These are phyloP conservation scores for Lucilia cuprina DNA, from an alignment of 1,140 invertebrate genomes.

Conservation along the genomic window DNA sequence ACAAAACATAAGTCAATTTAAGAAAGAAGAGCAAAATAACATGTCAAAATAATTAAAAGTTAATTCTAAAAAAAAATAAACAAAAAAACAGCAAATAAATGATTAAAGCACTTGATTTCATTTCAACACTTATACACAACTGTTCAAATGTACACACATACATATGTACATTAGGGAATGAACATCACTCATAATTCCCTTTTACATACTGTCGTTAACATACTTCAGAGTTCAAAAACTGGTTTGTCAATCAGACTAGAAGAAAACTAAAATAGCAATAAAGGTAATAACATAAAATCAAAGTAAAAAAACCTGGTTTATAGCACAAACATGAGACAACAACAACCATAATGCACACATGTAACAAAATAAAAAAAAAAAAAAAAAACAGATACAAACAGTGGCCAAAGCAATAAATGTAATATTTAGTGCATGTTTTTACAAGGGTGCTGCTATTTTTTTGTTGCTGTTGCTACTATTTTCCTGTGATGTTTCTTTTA, in stretches of 20 bases:
- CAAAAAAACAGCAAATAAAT: not conserved
- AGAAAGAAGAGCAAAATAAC: not conserved
- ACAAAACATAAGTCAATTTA: not conserved
- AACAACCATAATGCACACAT: not conserved
- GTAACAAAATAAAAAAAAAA: not conserved
- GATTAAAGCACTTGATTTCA: conserved; percentile 15
- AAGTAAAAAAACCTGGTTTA: not conserved
- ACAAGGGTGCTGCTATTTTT: not conserved
- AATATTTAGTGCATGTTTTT: not conserved
- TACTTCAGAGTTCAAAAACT: too few relatives aligned
- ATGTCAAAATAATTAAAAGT: not conserved
- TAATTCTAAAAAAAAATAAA: not conserved
- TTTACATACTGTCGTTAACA: too few relatives aligned
- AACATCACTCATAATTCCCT: too few relatives aligned
- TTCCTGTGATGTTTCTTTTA: not conserved
- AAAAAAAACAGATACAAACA: not conserved
- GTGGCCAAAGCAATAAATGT: not conserved
- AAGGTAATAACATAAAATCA: not conserved
- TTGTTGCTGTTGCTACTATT: not conserved
- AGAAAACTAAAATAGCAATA: too few relatives aligned
- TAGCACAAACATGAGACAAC: not conserved
- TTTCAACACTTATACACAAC: not conserved
- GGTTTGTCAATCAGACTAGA: too few relatives aligned
- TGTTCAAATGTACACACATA: too few relatives aligned
- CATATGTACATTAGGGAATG: too few relatives aligned